Evolutionary conservation across 2,113 vertebrate species (phyloP).

Genomic region (Myocastor coypus): DNA sequence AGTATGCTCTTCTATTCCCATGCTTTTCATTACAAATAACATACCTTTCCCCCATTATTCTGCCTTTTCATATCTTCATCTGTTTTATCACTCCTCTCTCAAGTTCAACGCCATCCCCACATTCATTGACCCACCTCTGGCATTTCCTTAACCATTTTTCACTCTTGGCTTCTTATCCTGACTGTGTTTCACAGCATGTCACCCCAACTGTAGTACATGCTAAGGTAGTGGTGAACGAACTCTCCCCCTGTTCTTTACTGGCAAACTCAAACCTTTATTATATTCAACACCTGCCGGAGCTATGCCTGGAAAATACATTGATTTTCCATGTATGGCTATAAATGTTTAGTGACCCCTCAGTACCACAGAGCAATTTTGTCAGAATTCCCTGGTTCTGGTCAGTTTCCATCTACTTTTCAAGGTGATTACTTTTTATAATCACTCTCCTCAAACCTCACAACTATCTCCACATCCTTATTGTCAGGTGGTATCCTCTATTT

Average conservation of each 20-base stretch:
- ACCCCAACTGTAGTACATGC: neutral
- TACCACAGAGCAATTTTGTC: neutral
- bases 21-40: neutral
- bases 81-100: neutral
- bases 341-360: neutral
- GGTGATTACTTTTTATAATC: neutral
- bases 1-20: neutral
- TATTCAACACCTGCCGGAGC: neutral
- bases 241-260: neutral
- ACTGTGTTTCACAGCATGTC: neutral
- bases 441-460: neutral
- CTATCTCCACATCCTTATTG: neutral
- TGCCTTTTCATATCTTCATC: neutral
- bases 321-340: neutral
- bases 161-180: neutral
- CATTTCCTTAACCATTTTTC: neutral
- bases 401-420: neutral
- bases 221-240: neutral
- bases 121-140: neutral
- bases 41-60: neutral
- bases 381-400: neutral
- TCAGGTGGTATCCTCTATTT: neutral
- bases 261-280: neutral
- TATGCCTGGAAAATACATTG: neutral
- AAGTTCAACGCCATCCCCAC: neutral